Conservation (phyloP, 2,888 invertebrate genomes). For the Torymus tubicola region DNA sequence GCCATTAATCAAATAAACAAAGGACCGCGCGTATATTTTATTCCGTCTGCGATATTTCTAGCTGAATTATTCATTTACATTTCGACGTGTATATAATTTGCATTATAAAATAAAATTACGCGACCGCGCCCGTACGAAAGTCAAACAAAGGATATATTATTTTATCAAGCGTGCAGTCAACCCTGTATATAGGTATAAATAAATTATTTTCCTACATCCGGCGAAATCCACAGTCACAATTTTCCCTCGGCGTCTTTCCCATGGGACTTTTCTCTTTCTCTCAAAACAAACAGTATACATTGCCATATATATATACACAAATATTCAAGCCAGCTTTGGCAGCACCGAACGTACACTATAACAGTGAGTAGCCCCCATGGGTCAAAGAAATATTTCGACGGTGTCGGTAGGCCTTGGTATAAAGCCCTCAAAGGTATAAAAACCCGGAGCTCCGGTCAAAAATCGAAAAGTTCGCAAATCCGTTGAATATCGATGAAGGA, state of each 20-base stretch:
- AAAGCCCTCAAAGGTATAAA: conserved; percentile 29
- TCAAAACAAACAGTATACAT: conserved; percentile 39
- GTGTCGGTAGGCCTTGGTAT: not conserved
- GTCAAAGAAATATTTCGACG: conserved; percentile 23
- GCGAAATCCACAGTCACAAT: not conserved
- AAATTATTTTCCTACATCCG: conserved; percentile 11
- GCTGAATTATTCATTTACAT: not conserved
- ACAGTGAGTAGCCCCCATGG: not conserved
- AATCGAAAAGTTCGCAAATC: conserved; percentile 53
- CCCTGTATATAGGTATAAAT: conserved; percentile 3
- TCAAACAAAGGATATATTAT: no score
- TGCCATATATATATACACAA: not conserved
- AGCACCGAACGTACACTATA: not conserved
- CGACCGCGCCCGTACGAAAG: no score
- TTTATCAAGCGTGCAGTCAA: no score
- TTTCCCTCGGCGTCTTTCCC: conserved; percentile 13
- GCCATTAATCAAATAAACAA: no score
- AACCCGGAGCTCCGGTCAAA: conserved; percentile 43
- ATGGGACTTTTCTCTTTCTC: not conserved
- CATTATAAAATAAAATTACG: not conserved
- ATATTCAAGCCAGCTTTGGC: conserved; percentile 17
- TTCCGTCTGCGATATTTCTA: not conserved
- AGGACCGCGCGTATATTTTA: no score
- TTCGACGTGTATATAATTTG: not conserved
- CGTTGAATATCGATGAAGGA: conserved; percentile 37